Percentiles rank a stretch among this genome's conserved stretches.
These are phyloP conservation scores for Drosophila anomelani DNA, from an alignment of 2,888 invertebrate genomes.

Conservation along the genomic window DNA sequence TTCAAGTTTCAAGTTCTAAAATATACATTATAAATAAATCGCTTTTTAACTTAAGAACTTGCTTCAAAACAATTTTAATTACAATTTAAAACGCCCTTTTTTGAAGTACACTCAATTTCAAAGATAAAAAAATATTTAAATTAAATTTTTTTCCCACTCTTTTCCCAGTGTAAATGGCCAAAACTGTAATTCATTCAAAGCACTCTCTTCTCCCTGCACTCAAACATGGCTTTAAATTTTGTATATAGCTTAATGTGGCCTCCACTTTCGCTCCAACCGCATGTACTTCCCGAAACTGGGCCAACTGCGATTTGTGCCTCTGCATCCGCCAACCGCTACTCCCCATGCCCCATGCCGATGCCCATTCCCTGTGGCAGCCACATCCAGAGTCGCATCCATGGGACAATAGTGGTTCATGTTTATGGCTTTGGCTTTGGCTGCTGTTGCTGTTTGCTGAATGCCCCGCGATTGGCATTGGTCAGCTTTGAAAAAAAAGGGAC, in stretches of 20 bases:
- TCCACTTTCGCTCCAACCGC: slow-evolving; percentile 4
- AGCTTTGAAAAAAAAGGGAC: slow-evolving; percentile 16
- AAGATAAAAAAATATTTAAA: neutral
- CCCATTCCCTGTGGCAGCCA: slow-evolving; percentile 2
- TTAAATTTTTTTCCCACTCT: neutral
- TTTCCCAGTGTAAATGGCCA: neutral
- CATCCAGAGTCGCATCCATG: slow-evolving; percentile 30
- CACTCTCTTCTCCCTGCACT: neutral
- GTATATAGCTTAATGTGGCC: neutral
- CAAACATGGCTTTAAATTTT: slow-evolving; percentile 10
- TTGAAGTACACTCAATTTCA: neutral
- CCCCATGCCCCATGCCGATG: neutral
- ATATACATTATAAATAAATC: too few species aligned
- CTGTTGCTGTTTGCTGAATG: slow-evolving; percentile 48
- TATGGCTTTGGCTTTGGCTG: slow-evolving; percentile 60
- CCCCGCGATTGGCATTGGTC: slow-evolving; percentile 36
- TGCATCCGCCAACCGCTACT: slow-evolving; percentile 24
- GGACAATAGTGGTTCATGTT: slow-evolving; percentile 59
- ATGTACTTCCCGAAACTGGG: slow-evolving; percentile 28
- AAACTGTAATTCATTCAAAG: slow-evolving; percentile 6
- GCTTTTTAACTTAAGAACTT: too few species aligned
- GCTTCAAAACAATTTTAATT: too few species aligned
- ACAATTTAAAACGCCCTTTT: neutral
- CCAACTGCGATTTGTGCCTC: slow-evolving; percentile 40
- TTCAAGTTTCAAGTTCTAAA: too few species aligned